Conservation (phyloP, 30 jellyfish, hydroid and myxozoan species). For the Chrysaora quinquecirrha region DNA sequence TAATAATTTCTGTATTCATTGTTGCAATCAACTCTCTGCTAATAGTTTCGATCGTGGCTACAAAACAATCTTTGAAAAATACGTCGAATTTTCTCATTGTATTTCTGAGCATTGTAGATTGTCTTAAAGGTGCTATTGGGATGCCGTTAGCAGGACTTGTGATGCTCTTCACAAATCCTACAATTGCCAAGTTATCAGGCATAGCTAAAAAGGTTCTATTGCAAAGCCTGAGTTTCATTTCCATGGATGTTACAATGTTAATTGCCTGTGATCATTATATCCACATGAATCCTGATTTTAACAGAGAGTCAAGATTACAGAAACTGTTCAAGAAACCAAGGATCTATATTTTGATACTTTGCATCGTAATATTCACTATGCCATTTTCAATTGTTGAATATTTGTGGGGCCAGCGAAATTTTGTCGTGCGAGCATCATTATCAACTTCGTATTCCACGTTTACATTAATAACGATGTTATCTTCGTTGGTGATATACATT, state of each 20-base stretch:
- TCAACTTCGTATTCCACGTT: neutral
- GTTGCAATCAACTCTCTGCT: neutral
- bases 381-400: neutral
- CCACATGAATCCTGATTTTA: neutral
- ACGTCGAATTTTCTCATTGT: neutral
- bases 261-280: neutral
- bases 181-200: neutral
- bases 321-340: neutral
- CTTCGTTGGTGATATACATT: neutral
- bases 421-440: neutral
- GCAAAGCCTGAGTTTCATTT: no score
- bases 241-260: neutral
- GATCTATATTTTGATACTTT: neutral
- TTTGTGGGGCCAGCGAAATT: neutral
- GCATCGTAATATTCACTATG: neutral
- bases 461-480: neutral
- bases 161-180: no score
- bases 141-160: neutral
- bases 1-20: neutral
- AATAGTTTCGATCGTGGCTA: neutral
- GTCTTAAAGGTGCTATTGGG: neutral
- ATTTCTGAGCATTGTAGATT: neutral
- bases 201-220: neutral
- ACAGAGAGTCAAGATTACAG: neutral
- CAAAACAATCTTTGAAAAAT: neutral